phyloP scores from a whole-genome alignment of 2,797 vertebrate species.

The Etheostoma nigrum region DNA sequence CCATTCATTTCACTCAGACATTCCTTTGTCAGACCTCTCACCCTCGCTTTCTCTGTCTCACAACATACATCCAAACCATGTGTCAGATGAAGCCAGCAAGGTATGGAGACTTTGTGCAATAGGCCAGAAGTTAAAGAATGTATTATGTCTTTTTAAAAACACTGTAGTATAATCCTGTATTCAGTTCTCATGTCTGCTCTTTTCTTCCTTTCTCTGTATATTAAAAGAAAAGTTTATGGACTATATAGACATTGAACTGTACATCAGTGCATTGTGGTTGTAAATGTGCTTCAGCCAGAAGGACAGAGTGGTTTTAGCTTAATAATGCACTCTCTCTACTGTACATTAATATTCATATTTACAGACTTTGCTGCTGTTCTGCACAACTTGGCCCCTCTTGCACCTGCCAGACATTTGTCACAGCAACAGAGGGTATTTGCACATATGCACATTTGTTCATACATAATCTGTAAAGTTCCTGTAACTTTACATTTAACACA shows the following conservation, averaged over 20 bases:
- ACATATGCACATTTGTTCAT: constrained; percentile 19
- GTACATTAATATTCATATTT: constrained; percentile 78
- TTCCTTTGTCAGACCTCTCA: constrained; percentile 71
- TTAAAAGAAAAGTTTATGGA: constrained; percentile 15
- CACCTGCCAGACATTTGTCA: constrained; percentile 74
- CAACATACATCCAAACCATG: constrained; percentile 39
- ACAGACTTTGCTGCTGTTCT: constrained; percentile 51
- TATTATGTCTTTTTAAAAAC: constrained; percentile 41
- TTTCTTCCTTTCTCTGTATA: not conserved
- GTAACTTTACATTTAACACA: not conserved
- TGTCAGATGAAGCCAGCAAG: constrained; percentile 60
- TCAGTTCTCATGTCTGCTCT: not conserved
- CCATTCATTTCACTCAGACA: constrained; percentile 73
- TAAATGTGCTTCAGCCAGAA: constrained; percentile 49
- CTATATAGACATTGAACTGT: constrained; percentile 12
- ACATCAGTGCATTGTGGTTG: constrained; percentile 25
- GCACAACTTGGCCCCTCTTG: constrained; percentile 55
- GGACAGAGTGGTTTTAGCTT: constrained; percentile 62
- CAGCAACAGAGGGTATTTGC: constrained; percentile 19
- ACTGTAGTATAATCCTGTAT: constrained; percentile 5
- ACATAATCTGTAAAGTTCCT: constrained; percentile 7
- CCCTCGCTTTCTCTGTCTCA: constrained; percentile 25
- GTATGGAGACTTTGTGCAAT: constrained; percentile 51
- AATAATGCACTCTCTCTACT: constrained; percentile 65
- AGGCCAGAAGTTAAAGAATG: constrained; percentile 46